phyloP scores from a whole-genome alignment of 2,888 invertebrate genomes.

The Clivina fossor region DNA sequence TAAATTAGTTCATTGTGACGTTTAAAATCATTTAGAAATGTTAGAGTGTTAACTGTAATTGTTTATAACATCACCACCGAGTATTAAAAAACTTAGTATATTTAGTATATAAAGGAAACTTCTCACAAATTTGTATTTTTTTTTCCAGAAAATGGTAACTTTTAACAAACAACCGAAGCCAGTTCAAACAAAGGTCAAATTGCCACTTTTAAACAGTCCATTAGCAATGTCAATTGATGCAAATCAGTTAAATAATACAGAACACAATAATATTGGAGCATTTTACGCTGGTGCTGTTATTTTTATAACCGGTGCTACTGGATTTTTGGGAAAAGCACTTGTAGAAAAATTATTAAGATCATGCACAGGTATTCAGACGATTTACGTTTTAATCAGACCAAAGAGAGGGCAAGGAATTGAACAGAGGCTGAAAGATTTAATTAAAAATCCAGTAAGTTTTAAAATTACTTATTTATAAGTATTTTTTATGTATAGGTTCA shows the following conservation, averaged over 20 bases:
- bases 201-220: neutral
- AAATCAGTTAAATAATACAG: too few relatives aligned
- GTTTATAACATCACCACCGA: too few relatives aligned
- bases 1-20: too few relatives aligned
- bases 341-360: conserved; percentile 89
- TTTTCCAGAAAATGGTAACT: conserved; percentile 16
- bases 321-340: conserved; percentile 93
- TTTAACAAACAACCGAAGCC: conserved; percentile 10
- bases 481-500: neutral
- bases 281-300: conserved; percentile 33
- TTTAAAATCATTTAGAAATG: too few relatives aligned
- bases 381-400: conserved; percentile 80
- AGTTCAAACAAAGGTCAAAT: neutral
- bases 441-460: conserved; percentile 66
- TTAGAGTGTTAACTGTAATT: too few relatives aligned
- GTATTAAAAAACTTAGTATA: too few relatives aligned
- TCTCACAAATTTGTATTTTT: neutral
- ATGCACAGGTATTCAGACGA: conserved; percentile 73
- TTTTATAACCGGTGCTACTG: conserved; percentile 59
- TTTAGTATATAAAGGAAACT: too few relatives aligned
- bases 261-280: conserved; percentile 6
- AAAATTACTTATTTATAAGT: neutral
- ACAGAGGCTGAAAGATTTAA: conserved; percentile 70
- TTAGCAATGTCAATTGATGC: neutral
- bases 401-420: conserved; percentile 71